A percentile compares a stretch with the other conserved stretches of the same genome.
Evolutionary conservation across 2,888 invertebrate genomes (phyloP).

Genomic region (Tubulanus polymorphus): DNA sequence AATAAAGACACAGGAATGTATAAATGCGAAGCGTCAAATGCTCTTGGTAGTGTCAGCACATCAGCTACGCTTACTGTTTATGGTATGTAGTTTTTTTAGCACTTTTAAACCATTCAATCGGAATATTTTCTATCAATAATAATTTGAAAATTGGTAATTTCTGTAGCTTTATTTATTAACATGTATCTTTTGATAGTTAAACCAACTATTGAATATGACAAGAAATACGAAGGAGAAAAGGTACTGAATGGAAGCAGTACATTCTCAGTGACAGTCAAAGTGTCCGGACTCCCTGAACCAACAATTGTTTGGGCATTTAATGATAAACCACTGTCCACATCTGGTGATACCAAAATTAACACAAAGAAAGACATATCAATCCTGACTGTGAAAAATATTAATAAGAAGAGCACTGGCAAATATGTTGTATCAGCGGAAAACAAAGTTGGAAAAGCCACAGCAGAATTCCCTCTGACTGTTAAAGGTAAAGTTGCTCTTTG

Average conservation of each 20-base stretch:
- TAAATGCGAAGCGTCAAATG: conserved; percentile 43
- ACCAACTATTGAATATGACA: conserved; percentile 42
- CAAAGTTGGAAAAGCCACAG: conserved; percentile 65
- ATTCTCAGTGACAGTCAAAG: conserved; percentile 37
- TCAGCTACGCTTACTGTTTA: conserved; percentile 41
- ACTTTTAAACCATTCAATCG: too few relatives aligned
- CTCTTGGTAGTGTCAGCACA: conserved; percentile 45
- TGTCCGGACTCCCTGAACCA: conserved; percentile 47
- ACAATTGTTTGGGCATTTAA: conserved; percentile 41
- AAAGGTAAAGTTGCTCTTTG: conserved; percentile 29
- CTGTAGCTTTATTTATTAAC: neutral
- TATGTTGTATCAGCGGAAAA: conserved; percentile 82
- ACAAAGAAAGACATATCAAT: conserved; percentile 34
- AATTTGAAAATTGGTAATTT: neutral
- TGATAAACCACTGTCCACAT: conserved; percentile 60
- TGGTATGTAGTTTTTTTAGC: too few relatives aligned
- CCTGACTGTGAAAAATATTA: conserved; percentile 42
- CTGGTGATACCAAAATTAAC: conserved; percentile 25
- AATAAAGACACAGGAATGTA: conserved; percentile 41
- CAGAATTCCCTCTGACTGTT: conserved; percentile 39
- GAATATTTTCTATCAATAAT: too few relatives aligned
- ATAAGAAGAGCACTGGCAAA: conserved; percentile 54
- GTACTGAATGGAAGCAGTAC: conserved; percentile 42
- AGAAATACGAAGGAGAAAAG: conserved; percentile 39
- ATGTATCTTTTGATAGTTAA: conserved; percentile 27